phyloP scores from a whole-genome alignment of 1,140 invertebrate species.

The Lamellibrachia luymesi region DNA sequence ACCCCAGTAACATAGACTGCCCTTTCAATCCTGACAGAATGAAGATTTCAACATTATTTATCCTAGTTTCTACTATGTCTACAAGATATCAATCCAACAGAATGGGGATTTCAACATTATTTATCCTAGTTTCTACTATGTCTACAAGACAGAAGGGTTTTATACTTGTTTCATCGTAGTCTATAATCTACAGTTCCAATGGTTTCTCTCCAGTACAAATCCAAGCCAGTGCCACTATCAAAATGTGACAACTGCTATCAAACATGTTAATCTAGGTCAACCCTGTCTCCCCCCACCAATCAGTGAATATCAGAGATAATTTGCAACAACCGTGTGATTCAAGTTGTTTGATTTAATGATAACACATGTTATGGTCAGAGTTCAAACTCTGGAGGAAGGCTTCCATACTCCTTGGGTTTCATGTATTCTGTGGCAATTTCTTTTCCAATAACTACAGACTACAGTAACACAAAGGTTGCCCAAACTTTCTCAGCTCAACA shows the following conservation, averaged over 20 bases:
- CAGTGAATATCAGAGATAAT: background rate
- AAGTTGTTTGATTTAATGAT: slow-evolving; percentile 6
- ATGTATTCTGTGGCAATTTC: background rate
- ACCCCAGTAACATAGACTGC: no score
- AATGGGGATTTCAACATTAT: background rate
- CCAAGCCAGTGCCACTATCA: no score
- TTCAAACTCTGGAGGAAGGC: background rate
- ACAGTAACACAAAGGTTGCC: background rate
- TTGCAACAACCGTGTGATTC: background rate
- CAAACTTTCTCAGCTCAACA: background rate
- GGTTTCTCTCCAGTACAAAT: background rate
- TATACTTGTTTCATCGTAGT: background rate
- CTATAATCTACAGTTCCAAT: background rate
- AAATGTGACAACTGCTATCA: background rate
- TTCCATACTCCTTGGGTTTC: background rate
- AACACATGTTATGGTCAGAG: background rate
- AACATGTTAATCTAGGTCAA: background rate
- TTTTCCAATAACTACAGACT: background rate
- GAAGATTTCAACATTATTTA: background rate
- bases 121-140: background rate
- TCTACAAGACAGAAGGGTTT: background rate
- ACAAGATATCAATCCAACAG: background rate
- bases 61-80: background rate
- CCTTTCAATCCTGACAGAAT: background rate
- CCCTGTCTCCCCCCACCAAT: background rate